These are phyloP conservation scores for Cephalotes varians DNA, from an alignment of 2,888 invertebrate genomes.

Conservation along the genomic window DNA sequence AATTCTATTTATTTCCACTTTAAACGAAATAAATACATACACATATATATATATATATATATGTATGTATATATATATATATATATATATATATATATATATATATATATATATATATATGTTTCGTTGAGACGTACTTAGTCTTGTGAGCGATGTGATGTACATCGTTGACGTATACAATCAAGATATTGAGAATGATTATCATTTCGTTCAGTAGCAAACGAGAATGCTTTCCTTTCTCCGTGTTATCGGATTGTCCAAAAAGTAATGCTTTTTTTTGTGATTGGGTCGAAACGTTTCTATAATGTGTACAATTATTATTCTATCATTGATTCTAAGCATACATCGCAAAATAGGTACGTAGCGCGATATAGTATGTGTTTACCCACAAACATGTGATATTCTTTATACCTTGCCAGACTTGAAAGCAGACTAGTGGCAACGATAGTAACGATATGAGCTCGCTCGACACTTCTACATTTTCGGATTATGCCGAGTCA, in stretches of 20 bases:
- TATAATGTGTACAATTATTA: conserved; percentile 43
- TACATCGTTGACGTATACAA: conserved; percentile 51
- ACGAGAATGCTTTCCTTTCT: conserved; percentile 51
- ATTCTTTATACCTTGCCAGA: conserved; percentile 16
- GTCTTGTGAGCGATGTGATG: conserved; percentile 66
- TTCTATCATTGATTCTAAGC: conserved; percentile 46
- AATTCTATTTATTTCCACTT: conserved; percentile 33
- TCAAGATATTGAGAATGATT: conserved; percentile 44
- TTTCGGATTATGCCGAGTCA: not conserved
- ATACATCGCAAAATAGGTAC: conserved; percentile 58
- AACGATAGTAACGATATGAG: conserved; percentile 15
- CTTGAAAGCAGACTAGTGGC: conserved; percentile 53
- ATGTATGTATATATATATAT: not conserved
- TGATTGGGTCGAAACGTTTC: conserved; percentile 40
- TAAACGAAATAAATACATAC: conserved; percentile 24
- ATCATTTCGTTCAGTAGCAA: conserved; percentile 49
- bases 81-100: not conserved
- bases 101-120: conserved; percentile 25
- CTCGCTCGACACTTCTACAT: not conserved
- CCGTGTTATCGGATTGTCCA: conserved; percentile 30
- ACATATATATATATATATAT: conserved; percentile 32
- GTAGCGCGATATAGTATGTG: conserved; percentile 65
- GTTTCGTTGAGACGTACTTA: conserved; percentile 62
- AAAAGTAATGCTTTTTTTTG: conserved; percentile 48
- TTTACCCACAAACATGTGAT: conserved; percentile 62